Evolutionary conservation across 2,888 invertebrate genomes (phyloP).

Genomic region (Cheilosia vernalis): DNA sequence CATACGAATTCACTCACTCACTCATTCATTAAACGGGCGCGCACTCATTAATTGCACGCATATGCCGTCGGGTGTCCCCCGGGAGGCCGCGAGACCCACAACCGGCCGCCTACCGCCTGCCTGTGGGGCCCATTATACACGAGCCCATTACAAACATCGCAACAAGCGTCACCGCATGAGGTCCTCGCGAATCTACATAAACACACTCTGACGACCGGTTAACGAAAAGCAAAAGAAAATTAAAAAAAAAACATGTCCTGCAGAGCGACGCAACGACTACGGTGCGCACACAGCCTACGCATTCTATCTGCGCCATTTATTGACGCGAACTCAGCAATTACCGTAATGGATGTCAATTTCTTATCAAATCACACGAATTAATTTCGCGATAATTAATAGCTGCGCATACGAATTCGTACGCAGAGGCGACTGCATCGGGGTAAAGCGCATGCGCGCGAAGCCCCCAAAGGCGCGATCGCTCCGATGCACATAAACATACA

Average conservation of each 20-base stretch:
- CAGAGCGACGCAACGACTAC: conserved; percentile 2
- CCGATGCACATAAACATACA: conserved; percentile 65
- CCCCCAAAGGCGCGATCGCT: conserved; percentile 61
- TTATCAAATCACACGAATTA: conserved; percentile 76
- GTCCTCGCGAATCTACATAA: conserved; percentile 65
- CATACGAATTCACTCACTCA: conserved; percentile 46
- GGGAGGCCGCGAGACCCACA: conserved; percentile 29
- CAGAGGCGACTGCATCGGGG: conserved; percentile 25
- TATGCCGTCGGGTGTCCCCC: conserved; percentile 30
- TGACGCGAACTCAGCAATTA: conserved; percentile 73
- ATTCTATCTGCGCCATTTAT: conserved; percentile 70
- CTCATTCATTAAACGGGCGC: conserved; percentile 61
- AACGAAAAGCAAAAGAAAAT: background rate
- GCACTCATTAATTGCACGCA: conserved; percentile 74
- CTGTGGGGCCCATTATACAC: conserved; percentile 73
- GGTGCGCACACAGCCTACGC: conserved; percentile 59
- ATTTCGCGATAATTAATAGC: conserved; percentile 76
- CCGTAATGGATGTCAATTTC: conserved; percentile 76
- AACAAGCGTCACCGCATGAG: conserved; percentile 69
- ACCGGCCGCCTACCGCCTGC: conserved; percentile 50
- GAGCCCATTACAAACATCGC: conserved; percentile 68
- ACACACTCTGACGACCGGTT: conserved; percentile 14
- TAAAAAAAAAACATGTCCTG: conserved; percentile 42
- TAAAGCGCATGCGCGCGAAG: conserved; percentile 25
- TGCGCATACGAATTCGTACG: conserved; percentile 66